These are phyloP conservation scores for Eristalis intricaria DNA, from an alignment of 2,888 invertebrate species.

Conservation along the genomic window DNA sequence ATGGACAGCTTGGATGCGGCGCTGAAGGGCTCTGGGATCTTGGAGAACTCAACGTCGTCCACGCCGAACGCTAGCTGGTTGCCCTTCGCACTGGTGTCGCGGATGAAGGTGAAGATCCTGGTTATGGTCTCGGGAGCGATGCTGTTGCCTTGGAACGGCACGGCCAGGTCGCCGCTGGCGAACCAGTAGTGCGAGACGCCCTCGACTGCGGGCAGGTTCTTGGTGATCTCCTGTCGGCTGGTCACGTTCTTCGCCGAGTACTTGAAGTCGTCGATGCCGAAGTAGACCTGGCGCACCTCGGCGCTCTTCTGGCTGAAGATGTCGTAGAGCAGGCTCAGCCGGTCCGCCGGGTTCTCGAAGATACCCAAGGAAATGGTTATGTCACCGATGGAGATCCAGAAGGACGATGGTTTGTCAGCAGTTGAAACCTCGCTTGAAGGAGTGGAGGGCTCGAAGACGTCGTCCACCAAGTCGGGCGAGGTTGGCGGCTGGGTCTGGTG, in stretches of 20 bases:
- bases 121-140: slow-evolving; percentile 75
- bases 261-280: slow-evolving; percentile 78
- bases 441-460: slow-evolving; percentile 9
- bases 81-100: slow-evolving; percentile 64
- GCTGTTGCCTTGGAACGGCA: slow-evolving; percentile 77
- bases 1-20: slow-evolving; percentile 70
- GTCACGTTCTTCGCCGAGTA: slow-evolving; percentile 68
- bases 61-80: slow-evolving; percentile 76
- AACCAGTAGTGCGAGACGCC: slow-evolving; percentile 79
- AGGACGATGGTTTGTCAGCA: slow-evolving; percentile 69
- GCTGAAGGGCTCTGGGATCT: slow-evolving; percentile 73
- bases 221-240: slow-evolving; percentile 61
- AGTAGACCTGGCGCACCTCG: slow-evolving; percentile 75
- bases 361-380: slow-evolving; percentile 76
- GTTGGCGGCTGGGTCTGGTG: not conserved
- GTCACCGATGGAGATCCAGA: slow-evolving; percentile 77
- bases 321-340: slow-evolving; percentile 76
- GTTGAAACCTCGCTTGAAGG: not conserved
- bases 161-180: slow-evolving; percentile 76
- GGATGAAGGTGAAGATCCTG: slow-evolving; percentile 76
- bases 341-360: slow-evolving; percentile 73
- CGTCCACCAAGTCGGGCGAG: slow-evolving; percentile 17
- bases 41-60: slow-evolving; percentile 78
- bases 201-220: slow-evolving; percentile 72
- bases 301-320: slow-evolving; percentile 77